Evolutionary conservation across 2,888 invertebrate species (phyloP).

Genomic region (Litoditis marina): DNA sequence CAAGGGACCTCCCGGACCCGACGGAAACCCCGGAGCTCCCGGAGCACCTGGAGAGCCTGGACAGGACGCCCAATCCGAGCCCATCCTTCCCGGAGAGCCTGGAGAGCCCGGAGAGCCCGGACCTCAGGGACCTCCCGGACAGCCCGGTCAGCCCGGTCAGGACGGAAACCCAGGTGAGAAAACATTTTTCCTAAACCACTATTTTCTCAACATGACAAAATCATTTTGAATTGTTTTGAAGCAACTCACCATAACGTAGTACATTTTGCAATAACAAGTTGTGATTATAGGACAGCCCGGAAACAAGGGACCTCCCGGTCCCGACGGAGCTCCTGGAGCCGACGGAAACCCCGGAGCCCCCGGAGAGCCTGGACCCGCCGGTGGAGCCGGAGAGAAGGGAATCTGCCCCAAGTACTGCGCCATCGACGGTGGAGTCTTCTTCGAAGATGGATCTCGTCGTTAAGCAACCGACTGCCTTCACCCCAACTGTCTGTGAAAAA

Average conservation of each 20-base stretch:
- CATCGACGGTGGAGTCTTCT: slow-evolving; percentile 55
- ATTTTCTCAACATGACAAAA: no score
- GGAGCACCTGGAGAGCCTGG: slow-evolving; percentile 36
- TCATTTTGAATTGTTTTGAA: no score
- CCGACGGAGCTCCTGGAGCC: slow-evolving; percentile 36
- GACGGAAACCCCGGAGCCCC: slow-evolving; percentile 35
- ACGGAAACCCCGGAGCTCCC: slow-evolving; percentile 33
- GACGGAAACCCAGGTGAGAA: slow-evolving; percentile 29
- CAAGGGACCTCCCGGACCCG: slow-evolving; percentile 32
- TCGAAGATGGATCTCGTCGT: slow-evolving; percentile 59
- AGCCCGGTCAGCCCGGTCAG: slow-evolving; percentile 37
- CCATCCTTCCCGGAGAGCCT: slow-evolving; percentile 31
- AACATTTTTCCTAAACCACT: no score
- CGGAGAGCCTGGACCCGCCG: slow-evolving; percentile 42
- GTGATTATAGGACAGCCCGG: no score
- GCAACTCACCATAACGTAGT: no score
- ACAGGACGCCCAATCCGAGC: slow-evolving; percentile 27
- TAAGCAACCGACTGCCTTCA: no score
- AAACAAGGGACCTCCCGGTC: slow-evolving; percentile 38
- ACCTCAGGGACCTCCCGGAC: slow-evolving; percentile 40
- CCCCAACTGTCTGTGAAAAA: no score
- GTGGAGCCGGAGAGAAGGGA: slow-evolving; percentile 42
- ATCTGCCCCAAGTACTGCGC: slow-evolving; percentile 49
- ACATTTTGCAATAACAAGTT: no score
- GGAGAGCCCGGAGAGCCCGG: slow-evolving; percentile 40